These are phyloP conservation scores for Thripadectes ignobilis DNA, from an alignment of 2,797 vertebrate genomes.

Conservation along the genomic window DNA sequence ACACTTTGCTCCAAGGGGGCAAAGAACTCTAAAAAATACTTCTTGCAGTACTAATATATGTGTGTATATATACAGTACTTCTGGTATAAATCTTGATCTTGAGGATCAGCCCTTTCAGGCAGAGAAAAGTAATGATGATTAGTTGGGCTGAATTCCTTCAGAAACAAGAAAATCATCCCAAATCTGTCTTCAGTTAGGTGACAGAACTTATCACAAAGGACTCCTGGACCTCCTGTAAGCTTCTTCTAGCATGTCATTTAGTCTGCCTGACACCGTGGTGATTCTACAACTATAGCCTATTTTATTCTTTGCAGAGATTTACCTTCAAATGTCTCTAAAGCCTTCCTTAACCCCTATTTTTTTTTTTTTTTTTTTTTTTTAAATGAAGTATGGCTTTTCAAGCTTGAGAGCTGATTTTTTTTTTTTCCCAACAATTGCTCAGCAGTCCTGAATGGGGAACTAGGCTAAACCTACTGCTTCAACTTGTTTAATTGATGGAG, in stretches of 20 bases:
- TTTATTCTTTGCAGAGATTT: neutral
- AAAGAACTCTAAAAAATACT: neutral
- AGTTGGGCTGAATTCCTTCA: neutral
- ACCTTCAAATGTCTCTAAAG: neutral
- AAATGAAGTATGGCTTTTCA: neutral
- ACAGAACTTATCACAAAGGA: neutral
- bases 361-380: neutral
- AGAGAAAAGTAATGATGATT: neutral
- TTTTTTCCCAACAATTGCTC: slow-evolving; percentile 1
- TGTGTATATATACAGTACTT: neutral
- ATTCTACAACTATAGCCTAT: neutral
- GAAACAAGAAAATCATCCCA: neutral
- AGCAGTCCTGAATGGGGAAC: slow-evolving; percentile 13
- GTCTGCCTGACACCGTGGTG: neutral
- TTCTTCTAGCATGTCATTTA: neutral
- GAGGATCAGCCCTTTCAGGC: neutral
- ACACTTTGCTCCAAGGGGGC: neutral
- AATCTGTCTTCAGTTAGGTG: neutral
- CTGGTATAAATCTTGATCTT: neutral
- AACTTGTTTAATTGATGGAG: slow-evolving; percentile 66
- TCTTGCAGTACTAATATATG: neutral
- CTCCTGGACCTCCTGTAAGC: neutral
- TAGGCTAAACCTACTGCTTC: slow-evolving; percentile 42
- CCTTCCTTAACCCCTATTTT: neutral
- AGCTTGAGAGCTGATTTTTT: slow-evolving; percentile 30